Base-by-base conservation (phyloP, 2,797 vertebrate genomes). In the Bryconaethiops microstoma region DNA sequence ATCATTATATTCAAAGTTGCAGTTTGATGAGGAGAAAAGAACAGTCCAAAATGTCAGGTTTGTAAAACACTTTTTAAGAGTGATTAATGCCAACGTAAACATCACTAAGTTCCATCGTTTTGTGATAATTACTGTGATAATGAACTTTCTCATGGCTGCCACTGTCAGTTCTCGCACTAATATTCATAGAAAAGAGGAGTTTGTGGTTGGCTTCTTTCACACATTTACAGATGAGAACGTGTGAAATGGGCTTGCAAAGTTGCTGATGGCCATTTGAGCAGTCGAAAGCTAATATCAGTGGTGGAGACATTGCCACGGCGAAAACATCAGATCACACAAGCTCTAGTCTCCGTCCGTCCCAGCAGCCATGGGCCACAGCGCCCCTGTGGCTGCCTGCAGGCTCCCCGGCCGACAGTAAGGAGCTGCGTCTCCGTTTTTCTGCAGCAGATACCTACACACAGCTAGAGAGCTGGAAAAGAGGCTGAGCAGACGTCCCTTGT, bases 401-500 rank as follows among this genome's bases (percentile, higher is more conserved):
- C 59, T 57, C 68, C 50, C 63, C 25, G 45, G 21, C 72, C 35
- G 29, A 57, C n/a, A 72, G 76, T 68, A 68, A 62, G 40, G 54
- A 76, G 35, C 54, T 25, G 57, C 45, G 60, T 60, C 17, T 74
- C 45, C 4, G 2, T 35, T 78, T 25, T 80, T 67, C 25, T 16
- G 48, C 59, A 25, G 19, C 4, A 45, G 39, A 74, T 63, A 7
- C 35, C 52, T 74, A 77, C 13, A 55, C 62, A 45, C 40, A 73
- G 72, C 21, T 54, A 79, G 40, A 76, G 54, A 40, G 62, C 12
- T 13, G 45, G 42, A 42, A 45, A 45, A 57, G 68, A 81, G 48
- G 54, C 68, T 42, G 62, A 63, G 59, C 55, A 68, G 64, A 50
- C 72, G 64, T 69, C 73, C 78, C 76, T 62, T 2, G 74, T 85